Evolutionary conservation across 2,888 invertebrate genomes (phyloP).

Genomic region (Serrognathus titanus): DNA sequence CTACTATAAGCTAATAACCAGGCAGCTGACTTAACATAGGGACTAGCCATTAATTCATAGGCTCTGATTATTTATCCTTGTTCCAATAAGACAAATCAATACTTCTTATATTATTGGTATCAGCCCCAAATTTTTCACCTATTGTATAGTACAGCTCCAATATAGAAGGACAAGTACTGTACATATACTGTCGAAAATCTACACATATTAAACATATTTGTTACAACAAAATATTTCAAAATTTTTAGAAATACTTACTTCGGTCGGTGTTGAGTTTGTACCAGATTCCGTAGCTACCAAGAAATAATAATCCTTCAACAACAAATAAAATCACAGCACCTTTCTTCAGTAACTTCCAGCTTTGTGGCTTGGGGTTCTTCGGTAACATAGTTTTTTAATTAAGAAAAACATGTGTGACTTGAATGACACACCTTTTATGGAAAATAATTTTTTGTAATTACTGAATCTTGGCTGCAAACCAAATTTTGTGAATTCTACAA

Average conservation of each 20-base stretch:
- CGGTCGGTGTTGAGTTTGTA: slow-evolving; percentile 66
- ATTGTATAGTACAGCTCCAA: slow-evolving; percentile 68
- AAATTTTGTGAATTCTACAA: too few species aligned
- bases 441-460: not conserved
- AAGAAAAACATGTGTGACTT: slow-evolving; percentile 15
- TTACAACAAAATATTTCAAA: slow-evolving; percentile 4
- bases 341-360: slow-evolving; percentile 53
- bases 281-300: slow-evolving; percentile 63
- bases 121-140: slow-evolving; percentile 61
- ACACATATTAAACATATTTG: slow-evolving; percentile 35
- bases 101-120: slow-evolving; percentile 49
- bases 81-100: slow-evolving; percentile 58
- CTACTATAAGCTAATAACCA: slow-evolving; percentile 61
- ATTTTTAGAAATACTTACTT: slow-evolving; percentile 53
- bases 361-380: slow-evolving; percentile 58
- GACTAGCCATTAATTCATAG: slow-evolving; percentile 47
- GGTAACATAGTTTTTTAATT: slow-evolving; percentile 56
- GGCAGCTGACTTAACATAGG: slow-evolving; percentile 50
- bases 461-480: too few species aligned
- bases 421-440: not conserved
- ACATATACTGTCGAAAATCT: slow-evolving; percentile 70
- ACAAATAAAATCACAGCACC: slow-evolving; percentile 57
- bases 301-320: slow-evolving; percentile 58
- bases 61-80: slow-evolving; percentile 50
- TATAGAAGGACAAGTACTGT: slow-evolving; percentile 61